These are phyloP conservation scores for Exephanes ischioxanthus DNA, from an alignment of 2,888 invertebrate species.

Conservation along the genomic window DNA sequence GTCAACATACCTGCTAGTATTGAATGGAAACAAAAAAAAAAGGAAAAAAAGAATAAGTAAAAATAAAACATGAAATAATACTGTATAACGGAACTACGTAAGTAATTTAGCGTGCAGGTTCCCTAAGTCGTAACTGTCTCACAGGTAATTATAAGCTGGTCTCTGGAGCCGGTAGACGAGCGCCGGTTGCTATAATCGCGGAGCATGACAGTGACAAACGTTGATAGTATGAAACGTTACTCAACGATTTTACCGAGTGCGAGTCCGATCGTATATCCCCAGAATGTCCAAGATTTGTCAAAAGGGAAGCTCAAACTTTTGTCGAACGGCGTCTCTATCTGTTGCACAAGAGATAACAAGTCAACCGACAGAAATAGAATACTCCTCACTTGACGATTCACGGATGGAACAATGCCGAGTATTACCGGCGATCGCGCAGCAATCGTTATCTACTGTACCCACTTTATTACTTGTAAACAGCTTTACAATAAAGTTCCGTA, in stretches of 20 bases:
- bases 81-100: background rate
- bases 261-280: background rate
- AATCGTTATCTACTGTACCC: background rate
- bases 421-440: background rate
- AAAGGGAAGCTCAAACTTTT: background rate
- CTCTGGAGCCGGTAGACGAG: background rate
- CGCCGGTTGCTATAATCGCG: background rate
- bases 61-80: background rate
- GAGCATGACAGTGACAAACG: conserved; percentile 12
- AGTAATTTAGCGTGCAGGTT: background rate
- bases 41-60: background rate
- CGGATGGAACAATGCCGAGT: background rate
- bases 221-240: conserved; percentile 10
- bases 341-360: background rate
- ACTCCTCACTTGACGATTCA: background rate
- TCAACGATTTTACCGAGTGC: background rate
- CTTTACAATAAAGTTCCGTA: background rate
- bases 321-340: background rate
- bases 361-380: background rate
- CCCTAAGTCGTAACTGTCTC: background rate
- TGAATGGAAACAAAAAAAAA: conserved; percentile 50
- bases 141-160: background rate
- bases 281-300: background rate
- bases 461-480: background rate
- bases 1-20: too few species aligned